Evolutionary conservation across 2,888 invertebrate genomes (phyloP).

Genomic region (Clivina fossor): DNA sequence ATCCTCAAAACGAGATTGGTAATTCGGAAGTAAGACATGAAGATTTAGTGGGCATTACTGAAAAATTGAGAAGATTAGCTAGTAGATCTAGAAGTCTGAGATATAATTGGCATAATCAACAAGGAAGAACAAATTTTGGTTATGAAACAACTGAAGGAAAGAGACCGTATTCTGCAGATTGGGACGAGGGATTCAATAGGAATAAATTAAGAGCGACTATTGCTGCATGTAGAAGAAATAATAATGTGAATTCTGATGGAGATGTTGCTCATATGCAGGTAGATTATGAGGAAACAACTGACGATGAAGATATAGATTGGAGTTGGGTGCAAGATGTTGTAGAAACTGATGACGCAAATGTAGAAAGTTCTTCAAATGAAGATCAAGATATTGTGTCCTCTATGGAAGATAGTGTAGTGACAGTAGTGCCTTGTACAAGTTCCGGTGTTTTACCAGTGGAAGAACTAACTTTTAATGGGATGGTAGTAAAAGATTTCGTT

Average conservation of each 20-base stretch:
- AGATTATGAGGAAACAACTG: constrained; percentile 37
- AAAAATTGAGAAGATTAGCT: constrained; percentile 15
- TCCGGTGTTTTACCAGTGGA: no score
- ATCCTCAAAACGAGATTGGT: not conserved
- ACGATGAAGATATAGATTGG: constrained; percentile 49
- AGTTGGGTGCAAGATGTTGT: constrained; percentile 49
- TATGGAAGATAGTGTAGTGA: no score
- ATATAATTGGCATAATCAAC: constrained; percentile 2
- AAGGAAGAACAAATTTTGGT: no score
- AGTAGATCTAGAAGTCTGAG: constrained; percentile 17
- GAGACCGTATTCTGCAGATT: not conserved
- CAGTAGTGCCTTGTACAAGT: no score
- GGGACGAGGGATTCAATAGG: not conserved
- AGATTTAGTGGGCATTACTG: constrained; percentile 3
- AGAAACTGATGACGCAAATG: constrained; percentile 36
- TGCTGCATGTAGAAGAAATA: constrained; percentile 7
- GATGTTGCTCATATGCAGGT: no score
- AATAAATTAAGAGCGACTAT: constrained; percentile 6
- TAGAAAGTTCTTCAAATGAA: no score
- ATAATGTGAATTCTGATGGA: no score
- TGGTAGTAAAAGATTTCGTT: no score
- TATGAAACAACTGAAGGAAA: no score
- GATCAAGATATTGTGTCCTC: no score
- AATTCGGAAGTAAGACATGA: not conserved
- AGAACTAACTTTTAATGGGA: no score